Evolutionary conservation across 2,888 invertebrate genomes (phyloP).

Genomic region (Ptycholaimellus sp.): DNA sequence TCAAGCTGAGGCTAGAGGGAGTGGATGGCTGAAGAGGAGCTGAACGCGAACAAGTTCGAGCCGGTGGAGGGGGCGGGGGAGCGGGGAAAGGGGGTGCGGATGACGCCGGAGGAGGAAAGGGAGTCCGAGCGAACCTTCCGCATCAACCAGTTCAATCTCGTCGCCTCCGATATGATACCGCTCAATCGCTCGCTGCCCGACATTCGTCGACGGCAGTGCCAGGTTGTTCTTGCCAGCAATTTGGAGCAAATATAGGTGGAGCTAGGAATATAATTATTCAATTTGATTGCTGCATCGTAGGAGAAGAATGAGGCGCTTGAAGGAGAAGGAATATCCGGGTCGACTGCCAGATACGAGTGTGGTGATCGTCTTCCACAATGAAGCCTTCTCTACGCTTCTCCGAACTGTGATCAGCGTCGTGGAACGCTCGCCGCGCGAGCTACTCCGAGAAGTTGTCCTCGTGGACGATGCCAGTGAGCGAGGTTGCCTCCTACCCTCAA

Average conservation of each 20-base stretch:
- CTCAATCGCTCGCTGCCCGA: constrained; percentile 20
- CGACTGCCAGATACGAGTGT: constrained; percentile 57
- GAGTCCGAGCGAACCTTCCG: constrained; percentile 81
- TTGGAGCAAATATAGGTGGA: constrained; percentile 23
- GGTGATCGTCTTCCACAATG: constrained; percentile 92
- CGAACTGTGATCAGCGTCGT: constrained; percentile 91
- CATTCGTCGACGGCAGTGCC: constrained; percentile 47
- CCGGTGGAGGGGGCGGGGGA: constrained; percentile 44
- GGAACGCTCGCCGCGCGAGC: constrained; percentile 60
- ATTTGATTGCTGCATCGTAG: too few relatives aligned
- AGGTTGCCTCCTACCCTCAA: too few relatives aligned
- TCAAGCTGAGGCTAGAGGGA: neutral
- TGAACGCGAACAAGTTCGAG: constrained; percentile 20
- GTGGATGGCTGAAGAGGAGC: constrained; percentile 13
- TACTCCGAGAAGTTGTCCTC: constrained; percentile 76
- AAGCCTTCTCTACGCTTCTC: constrained; percentile 87
- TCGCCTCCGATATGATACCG: constrained; percentile 64
- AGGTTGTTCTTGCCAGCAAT: too few relatives aligned
- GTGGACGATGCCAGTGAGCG: constrained; percentile 64
- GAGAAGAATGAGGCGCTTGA: too few relatives aligned
- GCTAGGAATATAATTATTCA: too few relatives aligned
- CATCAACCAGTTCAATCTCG: constrained; percentile 88
- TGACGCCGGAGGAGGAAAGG: constrained; percentile 59
- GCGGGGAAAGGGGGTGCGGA: constrained; percentile 64
- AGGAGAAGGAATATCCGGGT: constrained; percentile 33